A percentile compares a stretch with the other conserved stretches of the same genome.
phyloP scores from a whole-genome alignment of 2,888 invertebrate species.

The Tholera decimalis region DNA sequence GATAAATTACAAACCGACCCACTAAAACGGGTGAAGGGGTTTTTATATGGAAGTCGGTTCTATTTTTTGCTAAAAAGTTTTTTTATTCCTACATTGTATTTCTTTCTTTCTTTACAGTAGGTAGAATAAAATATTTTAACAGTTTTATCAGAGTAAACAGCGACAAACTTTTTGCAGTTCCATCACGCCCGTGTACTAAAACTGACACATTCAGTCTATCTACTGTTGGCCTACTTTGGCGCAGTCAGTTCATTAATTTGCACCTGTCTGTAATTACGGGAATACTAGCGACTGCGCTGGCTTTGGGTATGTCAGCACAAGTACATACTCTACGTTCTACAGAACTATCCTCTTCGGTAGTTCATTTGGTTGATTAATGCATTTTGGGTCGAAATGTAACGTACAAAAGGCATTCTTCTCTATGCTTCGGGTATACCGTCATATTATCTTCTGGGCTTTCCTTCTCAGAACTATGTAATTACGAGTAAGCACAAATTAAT shows the following conservation, averaged over 20 bases:
- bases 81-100: too few species aligned
- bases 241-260: slow-evolving; percentile 41
- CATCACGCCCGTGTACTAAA: neutral
- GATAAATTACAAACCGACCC: too few species aligned
- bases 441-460: too few species aligned
- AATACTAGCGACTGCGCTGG: slow-evolving; percentile 1
- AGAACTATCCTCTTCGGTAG: neutral
- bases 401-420: too few species aligned
- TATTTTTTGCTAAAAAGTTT: too few species aligned
- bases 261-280: slow-evolving; percentile 43
- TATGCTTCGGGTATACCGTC: too few species aligned
- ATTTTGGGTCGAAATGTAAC: neutral
- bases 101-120: too few species aligned
- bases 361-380: neutral
- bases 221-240: slow-evolving; percentile 35
- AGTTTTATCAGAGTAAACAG: neutral
- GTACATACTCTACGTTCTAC: neutral
- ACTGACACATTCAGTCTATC: slow-evolving; percentile 3
- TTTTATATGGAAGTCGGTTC: too few species aligned
- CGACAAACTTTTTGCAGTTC: neutral
- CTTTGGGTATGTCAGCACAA: neutral
- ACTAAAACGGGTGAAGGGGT: too few species aligned
- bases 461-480: too few species aligned
- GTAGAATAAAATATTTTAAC: neutral
- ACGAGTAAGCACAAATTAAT: too few species aligned